Conservation (phyloP, 2,797 vertebrate genomes). For the Anguilla megastoma region DNA sequence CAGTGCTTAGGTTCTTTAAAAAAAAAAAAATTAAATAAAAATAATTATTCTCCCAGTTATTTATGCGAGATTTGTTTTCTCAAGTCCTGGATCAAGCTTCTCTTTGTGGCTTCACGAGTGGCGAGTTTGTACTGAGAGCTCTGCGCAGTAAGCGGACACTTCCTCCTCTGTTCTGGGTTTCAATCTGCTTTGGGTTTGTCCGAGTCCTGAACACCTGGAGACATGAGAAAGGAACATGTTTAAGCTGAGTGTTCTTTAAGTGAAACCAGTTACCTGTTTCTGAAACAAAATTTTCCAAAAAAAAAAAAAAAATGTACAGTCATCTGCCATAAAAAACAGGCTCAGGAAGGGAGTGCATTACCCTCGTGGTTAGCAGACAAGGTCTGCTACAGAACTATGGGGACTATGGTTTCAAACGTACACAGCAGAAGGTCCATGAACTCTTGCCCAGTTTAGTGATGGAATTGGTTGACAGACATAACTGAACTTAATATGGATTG, state of each 20-base stretch:
- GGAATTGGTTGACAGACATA: background rate
- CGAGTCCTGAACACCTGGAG: constrained; percentile 42
- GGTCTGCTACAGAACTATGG: background rate
- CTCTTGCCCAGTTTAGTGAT: background rate
- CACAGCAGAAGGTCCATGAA: background rate
- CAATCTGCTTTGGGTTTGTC: constrained; percentile 54
- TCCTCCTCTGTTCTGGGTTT: constrained; percentile 23
- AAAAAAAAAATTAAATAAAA: background rate
- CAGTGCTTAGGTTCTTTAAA: constrained; percentile 19
- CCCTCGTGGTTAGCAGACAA: background rate
- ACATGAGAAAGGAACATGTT: constrained; percentile 25
- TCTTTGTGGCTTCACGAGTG: background rate
- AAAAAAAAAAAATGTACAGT: background rate
- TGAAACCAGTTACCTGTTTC: background rate
- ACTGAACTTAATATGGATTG: background rate
- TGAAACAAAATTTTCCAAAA: background rate
- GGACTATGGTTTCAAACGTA: background rate
- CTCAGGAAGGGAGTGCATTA: background rate
- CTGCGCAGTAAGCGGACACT: background rate
- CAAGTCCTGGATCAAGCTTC: constrained; percentile 18
- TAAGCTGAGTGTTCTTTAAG: background rate
- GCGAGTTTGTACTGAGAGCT: constrained; percentile 19
- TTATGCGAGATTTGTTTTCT: constrained; percentile 17
- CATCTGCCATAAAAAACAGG: background rate
- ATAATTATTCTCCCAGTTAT: background rate